These are phyloP conservation scores for Uromys caudimaculatus DNA, from an alignment of 2,797 vertebrate genomes.

Conservation along the genomic window DNA sequence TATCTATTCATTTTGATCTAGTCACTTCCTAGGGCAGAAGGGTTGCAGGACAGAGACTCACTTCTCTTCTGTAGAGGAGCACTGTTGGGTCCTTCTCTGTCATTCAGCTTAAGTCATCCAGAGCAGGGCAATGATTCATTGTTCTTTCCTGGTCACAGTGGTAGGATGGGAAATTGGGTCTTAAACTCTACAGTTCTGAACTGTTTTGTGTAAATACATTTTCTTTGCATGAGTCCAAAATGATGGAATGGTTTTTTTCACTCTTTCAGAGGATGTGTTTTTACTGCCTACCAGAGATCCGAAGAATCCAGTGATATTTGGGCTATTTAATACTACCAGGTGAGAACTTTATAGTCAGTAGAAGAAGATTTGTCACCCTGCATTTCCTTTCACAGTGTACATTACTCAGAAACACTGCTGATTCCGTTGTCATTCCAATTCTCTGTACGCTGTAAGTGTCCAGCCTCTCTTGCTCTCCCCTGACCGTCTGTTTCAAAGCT, in stretches of 20 bases:
- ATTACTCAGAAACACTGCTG: not conserved
- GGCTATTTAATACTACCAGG: slow-evolving; percentile 98
- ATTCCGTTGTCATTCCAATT: not conserved
- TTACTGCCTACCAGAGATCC: slow-evolving; percentile 94
- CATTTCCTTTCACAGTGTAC: not conserved
- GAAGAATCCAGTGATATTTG: slow-evolving; percentile 97
- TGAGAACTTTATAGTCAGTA: slow-evolving; percentile 79
- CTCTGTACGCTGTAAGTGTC: not conserved
- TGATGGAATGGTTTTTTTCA: slow-evolving; percentile 62
- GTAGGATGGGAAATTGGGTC: not conserved
- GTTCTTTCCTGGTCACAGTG: not conserved
- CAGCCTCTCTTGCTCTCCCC: not conserved
- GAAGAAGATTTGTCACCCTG: not conserved
- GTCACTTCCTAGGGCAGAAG: accelerated
- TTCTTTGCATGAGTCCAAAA: not conserved
- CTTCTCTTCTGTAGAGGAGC: not conserved
- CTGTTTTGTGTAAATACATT: not conserved
- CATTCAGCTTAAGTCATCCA: not conserved
- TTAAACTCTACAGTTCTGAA: not conserved
- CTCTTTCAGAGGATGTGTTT: slow-evolving; percentile 95
- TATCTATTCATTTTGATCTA: not conserved
- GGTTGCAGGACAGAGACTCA: not conserved
- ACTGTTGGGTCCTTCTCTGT: not conserved
- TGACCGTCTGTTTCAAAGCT: not conserved
- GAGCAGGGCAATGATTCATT: not conserved